These are phyloP conservation scores for Temnopleurus reevesii DNA, from an alignment of 53 echinoderm and acorn worm genomes.

Conservation along the genomic window DNA sequence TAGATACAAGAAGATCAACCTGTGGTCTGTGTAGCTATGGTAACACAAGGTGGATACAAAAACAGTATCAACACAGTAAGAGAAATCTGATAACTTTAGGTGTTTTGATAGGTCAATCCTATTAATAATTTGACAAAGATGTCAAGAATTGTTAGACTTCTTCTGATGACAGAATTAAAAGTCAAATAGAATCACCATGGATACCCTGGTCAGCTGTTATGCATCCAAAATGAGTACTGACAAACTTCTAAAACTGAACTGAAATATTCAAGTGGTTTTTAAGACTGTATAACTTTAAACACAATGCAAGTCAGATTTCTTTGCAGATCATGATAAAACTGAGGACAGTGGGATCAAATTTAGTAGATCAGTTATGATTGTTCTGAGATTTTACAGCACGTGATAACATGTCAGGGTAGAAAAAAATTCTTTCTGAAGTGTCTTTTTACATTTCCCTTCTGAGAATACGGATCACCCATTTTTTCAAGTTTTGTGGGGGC, in stretches of 20 bases:
- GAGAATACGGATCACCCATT: no score
- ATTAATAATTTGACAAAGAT: neutral
- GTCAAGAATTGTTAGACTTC: neutral
- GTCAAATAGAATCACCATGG: neutral
- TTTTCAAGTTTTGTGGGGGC: no score
- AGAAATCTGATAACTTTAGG: neutral
- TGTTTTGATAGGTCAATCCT: neutral
- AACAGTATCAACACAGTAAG: neutral
- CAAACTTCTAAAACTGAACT: no score
- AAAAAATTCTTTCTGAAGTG: no score
- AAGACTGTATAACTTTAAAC: neutral
- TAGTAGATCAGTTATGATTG: no score
- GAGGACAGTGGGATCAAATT: no score
- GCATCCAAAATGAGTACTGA: neutral
- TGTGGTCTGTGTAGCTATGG: neutral
- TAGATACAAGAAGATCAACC: conserved; percentile 25
- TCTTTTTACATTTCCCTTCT: no score
- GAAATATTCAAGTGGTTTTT: no score
- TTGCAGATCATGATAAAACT: neutral
- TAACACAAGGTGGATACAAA: neutral
- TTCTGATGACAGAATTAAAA: neutral
- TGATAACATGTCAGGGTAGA: no score
- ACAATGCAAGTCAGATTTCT: neutral
- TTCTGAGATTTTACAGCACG: no score
- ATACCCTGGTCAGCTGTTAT: neutral